Conservation (phyloP, 92 coral and sea anemone genomes). For the Isaurus tuberculatus region DNA sequence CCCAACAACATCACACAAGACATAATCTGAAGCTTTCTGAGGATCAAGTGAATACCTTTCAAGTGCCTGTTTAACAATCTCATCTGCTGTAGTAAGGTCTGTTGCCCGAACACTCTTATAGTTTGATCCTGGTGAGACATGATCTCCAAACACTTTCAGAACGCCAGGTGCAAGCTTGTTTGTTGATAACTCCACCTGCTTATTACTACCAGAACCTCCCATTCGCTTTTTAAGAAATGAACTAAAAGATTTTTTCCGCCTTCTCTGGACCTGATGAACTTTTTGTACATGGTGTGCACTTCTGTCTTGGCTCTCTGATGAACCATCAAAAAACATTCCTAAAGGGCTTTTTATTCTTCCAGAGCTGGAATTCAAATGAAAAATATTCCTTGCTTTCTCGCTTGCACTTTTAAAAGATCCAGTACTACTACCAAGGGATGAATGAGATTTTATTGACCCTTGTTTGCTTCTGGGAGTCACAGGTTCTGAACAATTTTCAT, state of each 20-base stretch:
- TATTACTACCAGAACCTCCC: slow-evolving; percentile 49
- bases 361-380: slow-evolving; percentile 60
- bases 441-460: slow-evolving; percentile 41
- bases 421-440: slow-evolving; percentile 35
- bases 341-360: slow-evolving; percentile 64
- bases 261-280: slow-evolving; percentile 65
- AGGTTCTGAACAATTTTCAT: not conserved
- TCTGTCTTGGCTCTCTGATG: slow-evolving; percentile 55
- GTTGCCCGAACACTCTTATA: slow-evolving; percentile 97
- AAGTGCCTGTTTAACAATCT: slow-evolving; percentile 89
- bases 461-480: slow-evolving; percentile 17
- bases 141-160: slow-evolving; percentile 93
- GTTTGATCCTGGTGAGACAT: slow-evolving; percentile 94
- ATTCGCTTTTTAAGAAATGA: slow-evolving; percentile 76
- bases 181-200: slow-evolving; percentile 88
- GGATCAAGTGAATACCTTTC: slow-evolving; percentile 81
- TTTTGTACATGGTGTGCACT: slow-evolving; percentile 80
- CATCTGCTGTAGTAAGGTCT: slow-evolving; percentile 83
- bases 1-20: slow-evolving; percentile 95
- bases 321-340: slow-evolving; percentile 87
- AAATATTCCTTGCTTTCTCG: slow-evolving; percentile 66
- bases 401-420: slow-evolving; percentile 67
- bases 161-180: slow-evolving; percentile 95
- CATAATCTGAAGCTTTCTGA: slow-evolving; percentile 80
- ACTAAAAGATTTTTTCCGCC: slow-evolving; percentile 84